phyloP scores from a whole-genome alignment of 2,888 invertebrate species.

The Oligia strigilis region DNA sequence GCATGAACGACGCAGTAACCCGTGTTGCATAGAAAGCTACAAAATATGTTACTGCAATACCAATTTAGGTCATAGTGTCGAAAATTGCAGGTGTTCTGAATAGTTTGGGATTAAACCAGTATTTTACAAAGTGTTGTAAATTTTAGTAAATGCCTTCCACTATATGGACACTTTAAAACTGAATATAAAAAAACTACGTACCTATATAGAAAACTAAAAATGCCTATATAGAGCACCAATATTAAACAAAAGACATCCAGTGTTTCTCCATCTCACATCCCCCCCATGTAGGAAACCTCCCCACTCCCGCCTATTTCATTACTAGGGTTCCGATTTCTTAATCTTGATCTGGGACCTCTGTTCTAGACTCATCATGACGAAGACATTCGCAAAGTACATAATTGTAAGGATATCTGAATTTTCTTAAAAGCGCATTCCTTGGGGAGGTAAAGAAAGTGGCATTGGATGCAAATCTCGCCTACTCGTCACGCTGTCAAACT shows the following conservation, averaged over 20 bases:
- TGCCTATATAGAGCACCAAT: neutral
- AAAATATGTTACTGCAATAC: constrained; percentile 42
- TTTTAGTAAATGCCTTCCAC: neutral
- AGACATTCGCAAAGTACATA: neutral
- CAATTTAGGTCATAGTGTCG: constrained; percentile 42
- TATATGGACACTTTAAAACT: neutral
- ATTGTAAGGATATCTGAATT: neutral
- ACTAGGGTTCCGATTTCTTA: neutral
- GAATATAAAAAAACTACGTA: too few species aligned
- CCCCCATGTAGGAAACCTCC: neutral
- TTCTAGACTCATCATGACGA: neutral
- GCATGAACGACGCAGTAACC: constrained; percentile 41
- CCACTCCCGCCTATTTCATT: neutral
- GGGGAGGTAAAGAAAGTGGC: neutral
- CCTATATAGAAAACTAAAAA: neutral
- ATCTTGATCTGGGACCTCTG: neutral
- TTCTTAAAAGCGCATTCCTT: neutral
- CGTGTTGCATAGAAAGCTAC: constrained; percentile 25
- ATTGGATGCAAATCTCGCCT: neutral
- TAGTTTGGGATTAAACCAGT: neutral
- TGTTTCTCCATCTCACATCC: neutral
- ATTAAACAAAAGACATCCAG: neutral
- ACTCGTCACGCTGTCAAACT: neutral
- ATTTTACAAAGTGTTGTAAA: neutral
- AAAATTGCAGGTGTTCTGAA: constrained; percentile 27